Evolutionary conservation across 2,113 vertebrate species (phyloP), one percentile per base, ranked within the genome.

Genomic region (Sturnus vulgaris): DNA sequence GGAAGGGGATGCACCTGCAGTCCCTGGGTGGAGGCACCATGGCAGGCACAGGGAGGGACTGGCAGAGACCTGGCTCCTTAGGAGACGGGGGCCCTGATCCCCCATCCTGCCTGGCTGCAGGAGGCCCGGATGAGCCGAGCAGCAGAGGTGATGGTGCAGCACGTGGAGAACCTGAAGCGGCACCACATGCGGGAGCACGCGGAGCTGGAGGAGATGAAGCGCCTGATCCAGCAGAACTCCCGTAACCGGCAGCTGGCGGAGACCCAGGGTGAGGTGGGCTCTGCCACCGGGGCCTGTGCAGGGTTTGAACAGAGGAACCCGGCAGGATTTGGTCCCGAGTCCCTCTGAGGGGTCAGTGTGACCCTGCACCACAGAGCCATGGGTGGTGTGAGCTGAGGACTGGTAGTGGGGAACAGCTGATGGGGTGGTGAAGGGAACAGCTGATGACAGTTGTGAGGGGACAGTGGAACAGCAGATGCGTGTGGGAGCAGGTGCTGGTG

Each of bases 61-160:
- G 60, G 78, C 39, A 50, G 73, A 15, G 39, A 31, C 5, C 4
- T 7, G 57, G 50, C 24, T 76, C 69, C 17, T 30, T 3, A 3
- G 24, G 47, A 46, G 27, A 8, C 0, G 14, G 15, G 21, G 10
- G 17, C 6, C 12, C 47, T 87, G 83, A 86, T 15, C 15, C 61
- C 53, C 21, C 15, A 1, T 7, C 15, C 30, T 5, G 7, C 19
- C 57, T 1, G 90, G 60, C 50, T 11, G 12, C 59, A 99, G 98
- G 98, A 99, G 97, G 98, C 98, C 7, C 97, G 98, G 65, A 96
- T 98, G 96, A 98, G 98, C 92, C 96, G 96, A 14, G 98, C 98
- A 0, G 97, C 98, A 4, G 98, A 98, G 91, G 97, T 99, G 93
- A 99, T 99, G 98, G 97, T 99, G 28, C 97, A 98, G 88, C 98